A percentile compares a stretch with the other conserved stretches of the same genome.
phyloP scores from a whole-genome alignment of 2,113 vertebrate species.

The Holacanthus passer region DNA sequence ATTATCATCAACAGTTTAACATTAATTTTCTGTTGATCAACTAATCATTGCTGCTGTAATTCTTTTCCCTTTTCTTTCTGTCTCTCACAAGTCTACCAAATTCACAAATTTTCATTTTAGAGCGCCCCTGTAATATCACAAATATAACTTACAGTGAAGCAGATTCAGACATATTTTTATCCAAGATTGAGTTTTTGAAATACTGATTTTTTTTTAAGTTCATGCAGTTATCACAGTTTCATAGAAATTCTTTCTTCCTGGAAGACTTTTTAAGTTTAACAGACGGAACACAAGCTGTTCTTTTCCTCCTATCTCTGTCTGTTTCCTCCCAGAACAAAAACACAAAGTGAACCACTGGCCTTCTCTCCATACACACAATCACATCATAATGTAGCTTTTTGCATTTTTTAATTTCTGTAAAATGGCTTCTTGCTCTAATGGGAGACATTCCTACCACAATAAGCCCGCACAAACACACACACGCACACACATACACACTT shows the following conservation, averaged over 20 bases:
- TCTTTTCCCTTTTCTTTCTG: too few relatives aligned
- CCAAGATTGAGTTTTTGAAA: neutral
- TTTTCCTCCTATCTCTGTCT: neutral
- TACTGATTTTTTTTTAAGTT: neutral
- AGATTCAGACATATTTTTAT: neutral
- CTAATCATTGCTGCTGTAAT: neutral
- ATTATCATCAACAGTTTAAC: too few relatives aligned
- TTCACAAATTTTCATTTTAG: neutral
- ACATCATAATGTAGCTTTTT: slow-evolving; percentile 23
- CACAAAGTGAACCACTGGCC: slow-evolving; percentile 19
- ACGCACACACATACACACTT: slow-evolving; percentile 21
- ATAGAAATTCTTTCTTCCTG: slow-evolving; percentile 11
- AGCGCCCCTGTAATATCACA: neutral
- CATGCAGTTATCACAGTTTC: neutral
- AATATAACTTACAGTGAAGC: neutral
- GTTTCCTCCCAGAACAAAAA: slow-evolving; percentile 34
- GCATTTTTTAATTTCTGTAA: slow-evolving; percentile 43
- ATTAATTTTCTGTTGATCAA: neutral
- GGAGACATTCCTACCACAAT: slow-evolving; percentile 20
- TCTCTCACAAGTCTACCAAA: neutral
- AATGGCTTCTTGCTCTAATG: slow-evolving; percentile 48
- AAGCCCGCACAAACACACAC: neutral
- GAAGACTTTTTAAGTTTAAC: slow-evolving; percentile 18
- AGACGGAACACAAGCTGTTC: neutral
- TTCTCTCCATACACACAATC: slow-evolving; percentile 33